These are phyloP conservation scores for Drosophila nasuta DNA, from an alignment of 1,140 invertebrate genomes.

Conservation along the genomic window DNA sequence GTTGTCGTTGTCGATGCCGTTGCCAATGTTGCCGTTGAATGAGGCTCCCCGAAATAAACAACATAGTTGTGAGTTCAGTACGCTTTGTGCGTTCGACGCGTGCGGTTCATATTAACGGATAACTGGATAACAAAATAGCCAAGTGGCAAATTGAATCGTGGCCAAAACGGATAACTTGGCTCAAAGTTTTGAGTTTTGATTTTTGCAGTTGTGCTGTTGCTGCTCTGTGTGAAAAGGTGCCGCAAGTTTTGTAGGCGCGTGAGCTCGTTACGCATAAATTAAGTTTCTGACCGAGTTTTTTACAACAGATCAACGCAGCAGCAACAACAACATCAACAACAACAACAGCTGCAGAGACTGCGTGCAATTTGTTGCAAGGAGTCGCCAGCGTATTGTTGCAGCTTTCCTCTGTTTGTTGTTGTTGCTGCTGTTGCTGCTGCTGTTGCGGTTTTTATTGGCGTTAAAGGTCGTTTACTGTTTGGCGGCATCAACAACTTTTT, in stretches of 20 bases:
- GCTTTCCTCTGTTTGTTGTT: constrained; percentile 49
- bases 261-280: constrained; percentile 82
- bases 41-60: constrained; percentile 67
- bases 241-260: constrained; percentile 75
- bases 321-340: constrained; percentile 22
- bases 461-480: constrained; percentile 84
- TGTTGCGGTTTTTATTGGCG: constrained; percentile 76
- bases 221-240: constrained; percentile 57
- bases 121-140: constrained; percentile 30
- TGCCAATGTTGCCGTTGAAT: constrained; percentile 25
- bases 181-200: constrained; percentile 18
- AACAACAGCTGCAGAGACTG: constrained; percentile 40
- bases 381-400: constrained; percentile 37
- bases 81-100: constrained; percentile 83
- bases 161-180: constrained; percentile 48
- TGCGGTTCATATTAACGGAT: constrained; percentile 66
- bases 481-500: constrained; percentile 82
- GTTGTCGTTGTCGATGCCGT: constrained; percentile 9
- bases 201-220: constrained; percentile 3
- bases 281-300: constrained; percentile 73
- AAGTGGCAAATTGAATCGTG: constrained; percentile 19
- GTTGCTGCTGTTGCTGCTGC: constrained; percentile 42
- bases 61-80: constrained; percentile 75
- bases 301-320: constrained; percentile 58
- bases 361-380: constrained; percentile 55